A percentile compares a stretch with the other conserved stretches of the same genome.
Conservation (phyloP, 2,888 invertebrate species). For the Choreutis nemorana region DNA sequence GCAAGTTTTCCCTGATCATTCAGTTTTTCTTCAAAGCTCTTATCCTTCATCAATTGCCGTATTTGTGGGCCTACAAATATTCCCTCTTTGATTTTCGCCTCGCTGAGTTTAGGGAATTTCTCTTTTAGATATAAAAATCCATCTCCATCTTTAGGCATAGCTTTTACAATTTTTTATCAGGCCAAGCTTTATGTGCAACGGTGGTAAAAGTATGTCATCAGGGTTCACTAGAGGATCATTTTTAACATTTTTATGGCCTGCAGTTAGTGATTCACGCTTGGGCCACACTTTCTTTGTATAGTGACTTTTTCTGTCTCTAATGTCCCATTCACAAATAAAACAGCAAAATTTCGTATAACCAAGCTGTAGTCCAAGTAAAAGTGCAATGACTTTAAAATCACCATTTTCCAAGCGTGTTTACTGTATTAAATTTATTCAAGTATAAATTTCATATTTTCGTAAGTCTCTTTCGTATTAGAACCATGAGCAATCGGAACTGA, state of each 20-base stretch:
- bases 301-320: conserved; percentile 1
- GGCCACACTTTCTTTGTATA: conserved; percentile 2
- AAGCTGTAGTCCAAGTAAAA: conserved; percentile 2
- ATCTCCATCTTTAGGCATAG: conserved; percentile 6
- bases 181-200: conserved; percentile 7
- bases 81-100: conserved; percentile 1
- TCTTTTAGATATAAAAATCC: conserved; percentile 4
- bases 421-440: conserved; percentile 6
- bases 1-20: neutral
- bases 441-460: conserved; percentile 6
- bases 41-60: neutral
- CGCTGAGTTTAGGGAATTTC: conserved; percentile 7
- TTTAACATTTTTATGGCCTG: conserved; percentile 6
- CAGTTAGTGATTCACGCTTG: conserved; percentile 2
- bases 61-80: neutral
- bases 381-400: neutral
- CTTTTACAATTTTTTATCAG: conserved; percentile 8
- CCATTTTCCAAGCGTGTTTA: conserved; percentile 4
- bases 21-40: neutral
- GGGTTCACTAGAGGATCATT: conserved; percentile 5
- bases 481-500: conserved; percentile 7
- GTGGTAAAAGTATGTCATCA: conserved; percentile 6
- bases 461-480: conserved; percentile 7
- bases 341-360: conserved; percentile 6
- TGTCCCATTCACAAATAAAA: conserved; percentile 6